phyloP scores from a whole-genome alignment of 2,113 vertebrate species.

The Bubalus kerabau region DNA sequence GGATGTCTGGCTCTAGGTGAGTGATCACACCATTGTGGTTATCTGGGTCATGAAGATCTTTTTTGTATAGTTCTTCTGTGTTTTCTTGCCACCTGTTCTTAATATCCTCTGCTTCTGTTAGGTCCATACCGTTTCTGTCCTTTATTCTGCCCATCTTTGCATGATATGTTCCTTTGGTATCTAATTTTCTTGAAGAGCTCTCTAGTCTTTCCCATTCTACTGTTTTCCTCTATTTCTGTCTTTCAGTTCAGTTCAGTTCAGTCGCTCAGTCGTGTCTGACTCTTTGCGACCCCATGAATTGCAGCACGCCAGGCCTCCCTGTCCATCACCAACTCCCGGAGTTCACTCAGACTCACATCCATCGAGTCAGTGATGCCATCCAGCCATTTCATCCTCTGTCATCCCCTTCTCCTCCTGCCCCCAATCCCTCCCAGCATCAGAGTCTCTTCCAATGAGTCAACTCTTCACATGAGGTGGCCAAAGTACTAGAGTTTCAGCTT shows the following conservation, averaged over 20 bases:
- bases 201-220: background rate
- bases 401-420: too few species aligned
- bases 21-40: background rate
- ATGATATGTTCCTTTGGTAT: background rate
- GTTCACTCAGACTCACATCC: too few species aligned
- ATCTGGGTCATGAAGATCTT: background rate
- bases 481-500: too few species aligned
- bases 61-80: background rate
- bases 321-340: too few species aligned
- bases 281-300: too few species aligned
- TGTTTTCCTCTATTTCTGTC: background rate
- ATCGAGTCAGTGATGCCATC: too few species aligned
- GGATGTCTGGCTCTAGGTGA: background rate
- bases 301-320: too few species aligned
- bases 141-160: background rate
- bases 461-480: too few species aligned
- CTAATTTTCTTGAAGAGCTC: background rate
- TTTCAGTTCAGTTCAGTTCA: background rate
- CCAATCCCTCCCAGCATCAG: too few species aligned
- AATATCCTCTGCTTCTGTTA: background rate
- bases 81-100: background rate
- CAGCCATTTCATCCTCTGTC: too few species aligned
- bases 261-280: too few species aligned
- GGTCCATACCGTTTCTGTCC: background rate
- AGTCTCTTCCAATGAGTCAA: too few species aligned